Evolutionary conservation across 2,797 vertebrate species (phyloP), one percentile per base, ranked within the genome.

Genomic region (Dallia pectoralis): DNA sequence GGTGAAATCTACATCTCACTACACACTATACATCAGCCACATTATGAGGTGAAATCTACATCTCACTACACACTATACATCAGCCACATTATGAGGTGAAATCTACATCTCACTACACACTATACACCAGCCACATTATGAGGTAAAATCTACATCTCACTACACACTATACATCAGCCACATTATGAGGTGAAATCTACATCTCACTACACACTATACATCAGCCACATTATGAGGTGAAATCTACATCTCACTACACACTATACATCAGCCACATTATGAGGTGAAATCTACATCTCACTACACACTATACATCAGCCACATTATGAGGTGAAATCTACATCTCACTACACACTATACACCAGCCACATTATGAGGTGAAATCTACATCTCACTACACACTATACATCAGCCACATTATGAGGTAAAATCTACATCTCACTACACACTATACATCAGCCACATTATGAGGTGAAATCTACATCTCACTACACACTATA

Each of bases 121-220:
- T 44, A 12, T 72, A 7, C 32, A 64, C 30, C 62, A 64, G 47
- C 65, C 76, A 53, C 74, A 56, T 71, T 1, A 36, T 81, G 83
- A 86, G 86, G 84, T 85, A n/a, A n/a, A n/a, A n/a, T n/a, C n/a
- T n/a, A n/a, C n/a, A 44, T 44, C 40, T 11, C 40, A 44, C 40
- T 44, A 44, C 3, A n/a, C n/a, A 12, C 40, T 44, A 12, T 72
- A 7, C 32, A 64, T 27, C 62, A 64, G 47, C 65, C 76, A 53
- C 74, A 56, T 71, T 1, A 36, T 81, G 83, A 86, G 86, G 84
- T 85, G n/a, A n/a, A n/a, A n/a, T n/a, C n/a, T n/a, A n/a, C n/a
- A 44, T 44, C 40, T 11, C 40, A 44, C 40, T 44, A 44, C 3
- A n/a, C n/a, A 12, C 40, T 44, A 12, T 72, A 7, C 32, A 64